Base-by-base conservation (phyloP, 2,888 invertebrate species). In the Achlya flavicornis region DNA sequence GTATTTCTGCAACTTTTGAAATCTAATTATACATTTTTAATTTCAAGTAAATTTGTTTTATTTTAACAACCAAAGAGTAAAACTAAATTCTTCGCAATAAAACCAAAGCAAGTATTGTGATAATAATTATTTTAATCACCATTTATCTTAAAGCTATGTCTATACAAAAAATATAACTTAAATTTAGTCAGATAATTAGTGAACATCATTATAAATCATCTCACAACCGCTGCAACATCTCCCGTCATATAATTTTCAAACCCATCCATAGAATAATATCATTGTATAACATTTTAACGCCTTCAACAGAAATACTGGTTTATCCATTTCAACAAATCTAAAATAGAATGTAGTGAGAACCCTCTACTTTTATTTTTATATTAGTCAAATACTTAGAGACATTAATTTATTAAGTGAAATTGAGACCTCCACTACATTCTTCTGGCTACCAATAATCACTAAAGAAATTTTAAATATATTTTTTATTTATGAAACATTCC, bases 91-190 rank as follows among this genome's bases (percentile, higher is more conserved):
- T 7, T 48, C 16, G 10, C 16, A 53, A 53, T 53, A 19, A 53
- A 53, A 53, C 53, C 10, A 53, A 19, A 12, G 14, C 12, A 57
- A 66, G 68, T 69, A 65, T 69, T 74, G 77, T 83, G 84, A 84
- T 85, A 87, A 90, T 89, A 89, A 91, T 90, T 91, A 86, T 84
- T 92, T 91, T 89, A 90, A 91, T 92, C 91, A 91, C 87, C 87
- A 79, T 88, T 86, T 78, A 87, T 81, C 91, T 92, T 92, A 91
- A 85, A 86, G 76, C 88, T 92, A 92, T 81, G 80, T 90, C 92
- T 93, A 93, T 93, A 92, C 93, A 93, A 93, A 90, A 92, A 91
- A 92, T 92, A 92, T 92, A 92, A 92, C 91, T 92, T 93, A 92
- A 83, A 87, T 87, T 89, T 92, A 91, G 86, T 92, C 87, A 89